A percentile compares a stretch with the other conserved stretches of the same genome.
These are phyloP conservation scores for Cirrhinus mrigala DNA, from an alignment of 2,797 vertebrate species.

Conservation along the genomic window DNA sequence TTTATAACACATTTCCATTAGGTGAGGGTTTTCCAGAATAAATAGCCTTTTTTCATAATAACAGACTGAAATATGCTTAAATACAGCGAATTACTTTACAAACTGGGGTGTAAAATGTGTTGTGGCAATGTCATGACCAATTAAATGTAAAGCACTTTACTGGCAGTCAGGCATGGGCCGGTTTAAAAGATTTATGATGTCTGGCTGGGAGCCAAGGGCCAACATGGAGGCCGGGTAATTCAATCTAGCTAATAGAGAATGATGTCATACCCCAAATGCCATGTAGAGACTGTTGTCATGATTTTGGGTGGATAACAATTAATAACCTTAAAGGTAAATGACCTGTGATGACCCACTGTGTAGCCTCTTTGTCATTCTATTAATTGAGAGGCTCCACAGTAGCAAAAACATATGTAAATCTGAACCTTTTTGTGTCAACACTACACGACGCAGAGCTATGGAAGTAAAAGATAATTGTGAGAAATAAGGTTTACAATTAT, in stretches of 20 bases:
- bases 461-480: constrained; percentile 45
- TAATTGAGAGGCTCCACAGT: constrained; percentile 62
- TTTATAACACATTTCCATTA: background rate
- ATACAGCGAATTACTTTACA: constrained; percentile 20
- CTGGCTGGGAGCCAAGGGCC: constrained; percentile 75
- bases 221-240: constrained; percentile 77
- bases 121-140: constrained; percentile 62
- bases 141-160: constrained; percentile 77
- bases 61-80: constrained; percentile 31
- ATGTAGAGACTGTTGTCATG: constrained; percentile 71
- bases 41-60: constrained; percentile 3
- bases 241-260: constrained; percentile 82
- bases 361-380: constrained; percentile 38
- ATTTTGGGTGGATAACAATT: constrained; percentile 72
- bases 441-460: constrained; percentile 23
- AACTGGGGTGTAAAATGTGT: constrained; percentile 54
- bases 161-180: constrained; percentile 70
- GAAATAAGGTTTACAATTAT: constrained; percentile 28
- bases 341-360: constrained; percentile 50
- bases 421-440: constrained; percentile 51
- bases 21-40: constrained; percentile 14
- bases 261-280: constrained; percentile 78
- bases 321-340: constrained; percentile 74
- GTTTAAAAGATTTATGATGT: constrained; percentile 78
- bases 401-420: constrained; percentile 53